Conservation (phyloP, 2,113 vertebrate species). For the Oceanodroma tethys region DNA sequence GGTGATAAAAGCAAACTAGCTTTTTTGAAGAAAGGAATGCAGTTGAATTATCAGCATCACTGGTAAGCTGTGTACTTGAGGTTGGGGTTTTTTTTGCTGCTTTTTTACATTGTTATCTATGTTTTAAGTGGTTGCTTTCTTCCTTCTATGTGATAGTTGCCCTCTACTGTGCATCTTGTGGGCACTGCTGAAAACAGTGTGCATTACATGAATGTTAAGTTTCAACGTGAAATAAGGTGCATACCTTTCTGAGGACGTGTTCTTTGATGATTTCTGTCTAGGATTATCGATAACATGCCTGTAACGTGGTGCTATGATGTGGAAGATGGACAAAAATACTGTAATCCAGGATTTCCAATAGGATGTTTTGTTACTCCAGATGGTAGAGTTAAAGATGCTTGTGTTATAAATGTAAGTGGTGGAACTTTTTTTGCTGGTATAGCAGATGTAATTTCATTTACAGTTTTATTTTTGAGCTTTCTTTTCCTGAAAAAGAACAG, state of each 20-base stretch:
- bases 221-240: background rate
- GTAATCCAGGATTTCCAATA: slow-evolving; percentile 89
- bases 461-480: background rate
- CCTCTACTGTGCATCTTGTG: background rate
- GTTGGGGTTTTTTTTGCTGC: background rate
- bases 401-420: slow-evolving; percentile 85
- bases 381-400: slow-evolving; percentile 82
- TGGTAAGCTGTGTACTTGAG: slow-evolving; percentile 70
- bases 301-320: slow-evolving; percentile 90
- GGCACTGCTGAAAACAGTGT: background rate
- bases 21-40: slow-evolving; percentile 87
- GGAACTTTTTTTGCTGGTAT: background rate
- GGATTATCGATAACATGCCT: slow-evolving; percentile 94
- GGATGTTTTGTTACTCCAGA: slow-evolving; percentile 83
- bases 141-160: background rate
- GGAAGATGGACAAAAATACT: slow-evolving; percentile 85
- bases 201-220: background rate
- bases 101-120: background rate
- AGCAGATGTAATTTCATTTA: background rate
- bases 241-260: background rate
- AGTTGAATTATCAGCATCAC: slow-evolving; percentile 86
- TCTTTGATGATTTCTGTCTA: slow-evolving; percentile 60
- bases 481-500: background rate
- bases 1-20: slow-evolving; percentile 74
- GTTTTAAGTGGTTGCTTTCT: background rate